Evolutionary conservation across 2,113 vertebrate species (phyloP), one percentile per base, ranked within the genome.

Genomic region (Lipophrys pholis): DNA sequence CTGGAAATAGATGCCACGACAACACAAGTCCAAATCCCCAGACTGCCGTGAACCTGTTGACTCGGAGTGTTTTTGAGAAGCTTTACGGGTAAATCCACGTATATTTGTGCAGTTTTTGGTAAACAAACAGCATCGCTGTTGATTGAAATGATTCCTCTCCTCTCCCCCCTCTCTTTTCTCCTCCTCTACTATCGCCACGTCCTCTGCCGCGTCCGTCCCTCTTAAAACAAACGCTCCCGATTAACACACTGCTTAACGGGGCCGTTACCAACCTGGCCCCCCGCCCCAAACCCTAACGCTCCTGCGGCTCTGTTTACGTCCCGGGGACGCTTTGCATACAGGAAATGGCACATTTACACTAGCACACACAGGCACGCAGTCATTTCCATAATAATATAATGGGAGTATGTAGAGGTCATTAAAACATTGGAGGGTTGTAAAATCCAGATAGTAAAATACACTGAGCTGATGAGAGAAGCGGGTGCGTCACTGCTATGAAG

Each of bases 261-360:
- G 83, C 73, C 75, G 40, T 93, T 92, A 89, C 80, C 88, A 86
- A 89, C 76, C 90, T 87, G 87, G 69, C 62, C 41, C 69, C 77
- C 77, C n/a, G n/a, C 36, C 21, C 21, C 42, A 4, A 30, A 55
- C 64, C n/a, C n/a, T n/a, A n/a, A n/a, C n/a, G n/a, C n/a, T 72
- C 35, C 3, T n/a, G 17, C 46, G 11, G 58, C 69, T 8, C 72
- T 48, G 17, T 56, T 77, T 66, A 66, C 35, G 36, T 67, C 54
- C 54, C 16, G 35, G 14, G 17, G 64, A 59, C 21, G 42, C 48
- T 69, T 73, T 61, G 21, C 21, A 43, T 69, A 75, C 66, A 39
- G 69, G 80, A 68, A 85, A 89, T 76, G 83, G 46, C 82, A 82
- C 78, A 76, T 84, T 82, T 76, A 69, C 76, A 61, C 56, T 5